Base-by-base conservation (phyloP, 2,797 vertebrate species). In the Danionella dracula region DNA sequence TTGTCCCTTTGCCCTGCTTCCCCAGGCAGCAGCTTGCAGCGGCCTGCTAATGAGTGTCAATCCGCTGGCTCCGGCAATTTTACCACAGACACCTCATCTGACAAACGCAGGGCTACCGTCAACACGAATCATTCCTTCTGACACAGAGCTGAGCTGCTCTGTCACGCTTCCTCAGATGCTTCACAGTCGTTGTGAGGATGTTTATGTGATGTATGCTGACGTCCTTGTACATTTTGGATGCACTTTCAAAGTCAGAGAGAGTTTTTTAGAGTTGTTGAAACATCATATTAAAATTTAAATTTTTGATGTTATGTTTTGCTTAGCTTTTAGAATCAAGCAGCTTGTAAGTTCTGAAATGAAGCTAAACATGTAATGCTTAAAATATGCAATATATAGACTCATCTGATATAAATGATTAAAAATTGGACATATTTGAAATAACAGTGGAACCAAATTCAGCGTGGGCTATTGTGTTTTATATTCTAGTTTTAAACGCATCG, bases 31-130 rank as follows among this genome's bases (percentile, higher is more conserved):
- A 77, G 80, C 87, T 83, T 23, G 12, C 44, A 86, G 89, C 79
- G 71, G 74, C 72, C 72, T 76, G 75, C 87, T 91, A 91, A 90
- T 90, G 88, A 91, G 87, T 86, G 87, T 88, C 87, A 88, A 86
- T 90, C 86, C 86, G 74, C 75, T 78, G 77, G 84, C 82, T 84
- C 77, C 86, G 86, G 86, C 88, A 82, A 84, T 89, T 89, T 89
- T 84, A 73, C 83, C 79, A 86, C 83, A 86, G 84, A 90, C 88
- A 89, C 88, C 87, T 91, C 83, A 73, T 78, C 83, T 90, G 88
- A 90, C 83, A 84, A 86, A 87, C 83, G 86, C 87, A 88, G 89
- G 87, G 86, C 87, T 86, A 78, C 83, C 87, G 88, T 90, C 89
- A 90, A 86, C 83, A 88, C 68, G 77, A 82, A 89, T 91, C 86